Evolutionary conservation across 2,113 vertebrate genomes (phyloP).

Genomic region (Danionella cerebrum): DNA sequence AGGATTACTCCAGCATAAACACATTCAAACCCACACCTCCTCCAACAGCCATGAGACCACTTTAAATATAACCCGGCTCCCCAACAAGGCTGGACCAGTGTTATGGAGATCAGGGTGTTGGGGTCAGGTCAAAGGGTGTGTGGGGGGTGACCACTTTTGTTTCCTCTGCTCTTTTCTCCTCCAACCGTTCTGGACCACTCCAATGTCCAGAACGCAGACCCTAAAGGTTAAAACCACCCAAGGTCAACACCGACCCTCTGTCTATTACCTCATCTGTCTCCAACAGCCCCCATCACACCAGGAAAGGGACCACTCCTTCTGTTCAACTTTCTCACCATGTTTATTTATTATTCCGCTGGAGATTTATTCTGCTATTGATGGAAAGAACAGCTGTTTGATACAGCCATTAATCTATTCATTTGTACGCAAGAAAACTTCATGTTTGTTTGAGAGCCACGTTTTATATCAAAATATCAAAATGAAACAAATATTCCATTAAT

Average conservation of each 20-base stretch:
- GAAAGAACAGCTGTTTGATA: constrained; percentile 9
- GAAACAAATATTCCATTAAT: no score
- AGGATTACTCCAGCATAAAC: constrained; percentile 46
- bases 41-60: constrained; percentile 50
- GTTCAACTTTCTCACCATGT: constrained; percentile 19
- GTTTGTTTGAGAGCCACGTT: no score
- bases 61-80: constrained; percentile 49
- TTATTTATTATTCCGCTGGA: constrained; percentile 34
- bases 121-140: constrained; percentile 55
- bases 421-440: no score
- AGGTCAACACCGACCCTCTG: constrained; percentile 34
- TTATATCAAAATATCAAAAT: no score
- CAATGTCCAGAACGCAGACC: constrained; percentile 42
- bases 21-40: constrained; percentile 21
- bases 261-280: constrained; percentile 23
- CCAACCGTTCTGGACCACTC: constrained; percentile 29
- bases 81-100: constrained; percentile 44
- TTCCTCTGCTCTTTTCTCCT: constrained; percentile 31
- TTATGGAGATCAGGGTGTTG: constrained; percentile 68
- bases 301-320: no score
- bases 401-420: no score
- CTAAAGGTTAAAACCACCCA: constrained; percentile 37
- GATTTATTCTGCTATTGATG: not conserved
- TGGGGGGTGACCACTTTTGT: constrained; percentile 41
- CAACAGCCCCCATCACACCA: constrained; percentile 1